phyloP scores from a whole-genome alignment of 2,797 vertebrate species.

The Anableps anableps region DNA sequence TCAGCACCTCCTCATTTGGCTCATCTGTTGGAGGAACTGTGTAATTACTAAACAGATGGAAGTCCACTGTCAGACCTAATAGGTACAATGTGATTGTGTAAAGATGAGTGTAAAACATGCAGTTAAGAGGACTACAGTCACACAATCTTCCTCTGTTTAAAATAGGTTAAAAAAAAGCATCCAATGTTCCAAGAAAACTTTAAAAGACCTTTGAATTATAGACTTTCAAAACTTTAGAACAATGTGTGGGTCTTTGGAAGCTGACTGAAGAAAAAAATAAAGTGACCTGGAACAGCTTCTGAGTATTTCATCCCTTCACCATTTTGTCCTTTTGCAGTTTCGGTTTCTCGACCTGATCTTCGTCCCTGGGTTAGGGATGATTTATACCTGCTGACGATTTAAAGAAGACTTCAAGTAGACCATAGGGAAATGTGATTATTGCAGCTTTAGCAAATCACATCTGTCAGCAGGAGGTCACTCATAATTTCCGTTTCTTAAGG shows the following conservation, averaged over 20 bases:
- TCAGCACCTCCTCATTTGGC: slow-evolving; percentile 45
- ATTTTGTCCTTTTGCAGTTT: neutral
- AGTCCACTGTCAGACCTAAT: slow-evolving; percentile 31
- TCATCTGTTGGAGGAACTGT: slow-evolving; percentile 36
- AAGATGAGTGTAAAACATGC: slow-evolving; percentile 10
- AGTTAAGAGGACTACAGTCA: slow-evolving; percentile 7
- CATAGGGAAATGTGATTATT: neutral
- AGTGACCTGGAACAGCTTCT: neutral
- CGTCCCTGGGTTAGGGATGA: neutral
- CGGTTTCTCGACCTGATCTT: neutral
- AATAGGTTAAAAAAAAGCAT: neutral
- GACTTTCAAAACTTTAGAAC: neutral
- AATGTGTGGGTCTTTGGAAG: neutral
- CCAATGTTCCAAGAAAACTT: neutral
- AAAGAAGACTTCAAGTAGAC: neutral
- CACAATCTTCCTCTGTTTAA: neutral
- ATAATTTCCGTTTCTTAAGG: neutral
- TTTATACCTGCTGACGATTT: neutral
- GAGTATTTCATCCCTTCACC: neutral
- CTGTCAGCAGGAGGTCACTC: neutral
- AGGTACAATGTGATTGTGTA: slow-evolving; percentile 13
- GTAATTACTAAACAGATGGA: slow-evolving; percentile 60
- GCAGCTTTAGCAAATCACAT: neutral
- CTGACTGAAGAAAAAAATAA: neutral
- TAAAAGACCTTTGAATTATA: neutral